Base-by-base conservation (phyloP, 2,888 invertebrate genomes). In the Lasioglossum villosulum region DNA sequence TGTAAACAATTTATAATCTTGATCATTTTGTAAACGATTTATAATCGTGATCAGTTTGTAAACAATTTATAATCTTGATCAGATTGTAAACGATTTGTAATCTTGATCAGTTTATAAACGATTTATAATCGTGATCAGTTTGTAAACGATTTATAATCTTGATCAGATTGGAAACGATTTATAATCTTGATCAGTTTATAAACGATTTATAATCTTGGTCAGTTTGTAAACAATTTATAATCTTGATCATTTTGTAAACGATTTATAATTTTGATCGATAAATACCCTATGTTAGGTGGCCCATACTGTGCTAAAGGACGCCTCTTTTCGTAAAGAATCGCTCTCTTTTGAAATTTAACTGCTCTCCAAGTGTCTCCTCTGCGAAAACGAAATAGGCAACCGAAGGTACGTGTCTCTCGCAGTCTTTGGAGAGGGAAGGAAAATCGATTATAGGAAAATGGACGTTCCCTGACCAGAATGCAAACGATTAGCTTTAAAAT, bases 401-500 rank as follows among this genome's bases (percentile, higher is more conserved):
- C 59, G 59, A 5, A 27, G 27, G 27, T 42, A 42, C 42, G 14
- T 5, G 52, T 23, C 8, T 8, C 8, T 10, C 52, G 23, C 52
- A 23, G 56, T n/a, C 0, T 56, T 56, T n/a, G 14, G 19, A 66
- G 23, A 12, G 12, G 56, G 30, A 27, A 52, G 23, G 23, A 52
- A 12, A 14, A 39, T 48, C n/a, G 37, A 59, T 6, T 14, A 8
- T 34, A 16, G 19, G n/a, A n/a, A 66, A 10, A 19, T 27, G 39
- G n/a, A 63, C 27, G 37, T 72, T 72, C 27, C 39, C 27, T 14
- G 34, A 75, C 52, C 48, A 23, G 48, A 48, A 30, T 16, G 48
- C 59, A 16, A 79, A 78, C 39, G 71, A 73, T 14, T 77, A 84
- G 86, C 86, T 86, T 84, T 84, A 86, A 80, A 70, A n/a, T 52